These are phyloP conservation scores for Darevskia mixta DNA, from an alignment of 2,797 vertebrate species.

Conservation along the genomic window DNA sequence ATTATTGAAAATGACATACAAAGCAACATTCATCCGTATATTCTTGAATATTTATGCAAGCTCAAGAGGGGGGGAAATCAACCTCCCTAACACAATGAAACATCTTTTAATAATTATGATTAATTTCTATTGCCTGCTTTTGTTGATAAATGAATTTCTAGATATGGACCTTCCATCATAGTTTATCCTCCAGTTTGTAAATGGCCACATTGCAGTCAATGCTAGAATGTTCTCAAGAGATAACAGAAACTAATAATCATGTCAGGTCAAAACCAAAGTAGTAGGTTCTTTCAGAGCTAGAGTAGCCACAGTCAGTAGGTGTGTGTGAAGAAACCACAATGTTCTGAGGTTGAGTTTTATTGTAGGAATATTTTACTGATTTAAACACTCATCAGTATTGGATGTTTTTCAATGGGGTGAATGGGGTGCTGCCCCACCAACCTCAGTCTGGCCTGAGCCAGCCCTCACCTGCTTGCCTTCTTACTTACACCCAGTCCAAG, in stretches of 20 bases:
- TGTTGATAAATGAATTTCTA: not conserved
- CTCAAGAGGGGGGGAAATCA: not conserved
- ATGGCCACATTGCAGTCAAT: not conserved
- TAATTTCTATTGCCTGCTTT: not conserved
- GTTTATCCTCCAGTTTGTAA: not conserved
- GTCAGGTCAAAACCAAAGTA: not conserved
- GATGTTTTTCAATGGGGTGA: no score
- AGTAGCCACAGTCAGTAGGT: not conserved
- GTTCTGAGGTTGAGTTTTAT: no score
- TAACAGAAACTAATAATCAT: not conserved
- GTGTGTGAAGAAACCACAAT: no score
- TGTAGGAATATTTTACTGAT: no score
- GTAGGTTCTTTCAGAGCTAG: not conserved
- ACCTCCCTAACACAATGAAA: not conserved
- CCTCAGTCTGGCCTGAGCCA: no score
- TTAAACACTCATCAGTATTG: no score
- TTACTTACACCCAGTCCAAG: no score
- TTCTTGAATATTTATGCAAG: not conserved
- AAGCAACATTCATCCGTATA: not conserved
- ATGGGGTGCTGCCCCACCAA: no score
- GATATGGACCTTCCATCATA: not conserved
- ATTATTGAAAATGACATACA: constrained; percentile 2
- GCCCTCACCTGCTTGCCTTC: no score
- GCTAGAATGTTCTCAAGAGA: not conserved
- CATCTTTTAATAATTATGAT: not conserved